Conservation (phyloP, 2,888 invertebrate species). For the Drosophila mercatorum region DNA sequence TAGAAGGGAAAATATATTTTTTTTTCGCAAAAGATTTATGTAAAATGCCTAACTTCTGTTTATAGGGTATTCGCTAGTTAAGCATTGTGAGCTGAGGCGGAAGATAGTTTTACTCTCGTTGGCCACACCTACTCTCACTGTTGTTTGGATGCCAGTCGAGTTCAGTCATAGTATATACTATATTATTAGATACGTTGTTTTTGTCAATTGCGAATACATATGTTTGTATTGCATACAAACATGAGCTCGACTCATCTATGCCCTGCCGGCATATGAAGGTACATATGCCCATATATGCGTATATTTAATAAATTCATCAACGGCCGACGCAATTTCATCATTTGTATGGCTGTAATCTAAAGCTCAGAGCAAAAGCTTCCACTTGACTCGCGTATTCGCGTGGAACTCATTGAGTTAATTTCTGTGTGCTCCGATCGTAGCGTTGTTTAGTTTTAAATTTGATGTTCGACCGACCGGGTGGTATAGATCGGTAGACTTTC, state of each 20-base stretch:
- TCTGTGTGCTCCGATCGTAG: background rate
- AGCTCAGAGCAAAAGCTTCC: conserved; percentile 30
- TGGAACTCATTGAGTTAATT: conserved; percentile 13
- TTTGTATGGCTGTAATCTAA: background rate
- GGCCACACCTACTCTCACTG: background rate
- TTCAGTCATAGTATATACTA: conserved; percentile 3
- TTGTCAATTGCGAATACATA: background rate
- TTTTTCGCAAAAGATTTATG: background rate
- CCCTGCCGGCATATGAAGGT: background rate
- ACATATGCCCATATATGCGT: background rate
- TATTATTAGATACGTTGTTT: conserved; percentile 11
- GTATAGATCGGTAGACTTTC: background rate
- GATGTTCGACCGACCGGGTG: background rate
- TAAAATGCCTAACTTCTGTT: background rate
- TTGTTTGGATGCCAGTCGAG: conserved; percentile 8
- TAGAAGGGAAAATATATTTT: background rate
- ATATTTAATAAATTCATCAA: conserved; percentile 8
- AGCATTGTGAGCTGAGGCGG: background rate
- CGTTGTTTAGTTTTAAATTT: conserved; percentile 14
- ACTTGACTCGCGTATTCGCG: background rate
- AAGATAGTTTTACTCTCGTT: background rate
- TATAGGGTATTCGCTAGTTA: background rate
- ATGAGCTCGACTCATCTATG: background rate
- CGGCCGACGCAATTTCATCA: conserved; percentile 14
- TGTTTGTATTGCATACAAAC: background rate